Evolutionary conservation across 2,888 invertebrate genomes (phyloP), one percentile per base, ranked within the genome.

Genomic region (Ectemnius continuus): DNA sequence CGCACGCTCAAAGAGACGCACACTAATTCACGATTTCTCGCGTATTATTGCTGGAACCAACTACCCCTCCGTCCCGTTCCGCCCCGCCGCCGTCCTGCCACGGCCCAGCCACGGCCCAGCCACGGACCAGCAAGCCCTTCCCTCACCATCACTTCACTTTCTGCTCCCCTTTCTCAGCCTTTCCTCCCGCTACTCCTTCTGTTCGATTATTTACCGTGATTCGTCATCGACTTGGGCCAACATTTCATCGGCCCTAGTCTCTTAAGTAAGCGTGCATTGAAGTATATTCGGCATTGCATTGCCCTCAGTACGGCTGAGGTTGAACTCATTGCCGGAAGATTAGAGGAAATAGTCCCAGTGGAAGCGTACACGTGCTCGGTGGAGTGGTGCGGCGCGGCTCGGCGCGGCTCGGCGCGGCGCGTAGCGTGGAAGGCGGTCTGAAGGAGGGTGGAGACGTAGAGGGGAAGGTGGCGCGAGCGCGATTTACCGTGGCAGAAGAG

Each of bases 1-100:
- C 87, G 84, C 76, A 78, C 79, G 79, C 73, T 84, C 82, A 88
- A 88, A 84, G 79, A 76, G 84, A 84, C 84, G 75, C 84, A 88
- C 84, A 82, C 84, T 84, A 89, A 89, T 89, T 88, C 88, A 89
- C 86, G 88, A 89, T 88, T 85, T 83, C 83, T 84, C 84, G 83
- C 86, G 87, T 86, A 85, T 88, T 87, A 88, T 87, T 86, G 87
- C 87, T 79, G 77, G 78, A 83, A 82, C 79, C 28, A 28, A 57
- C 73, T 73, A n/a, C 60, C 65, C 52, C 78, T 6, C 48, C 1
- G 67, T n/a, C 78, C 62, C 67, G 62, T 20, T 64, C 48, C 23
- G 23, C 26, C 61, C 46, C 47, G 5, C 14, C 4, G 8, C 46
- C 36, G 11, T n/a, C n/a, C n/a, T n/a, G n/a, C n/a, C n/a, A n/a